These are phyloP conservation scores for Sussaba pulchella DNA, from an alignment of 2,888 invertebrate species.

Conservation along the genomic window DNA sequence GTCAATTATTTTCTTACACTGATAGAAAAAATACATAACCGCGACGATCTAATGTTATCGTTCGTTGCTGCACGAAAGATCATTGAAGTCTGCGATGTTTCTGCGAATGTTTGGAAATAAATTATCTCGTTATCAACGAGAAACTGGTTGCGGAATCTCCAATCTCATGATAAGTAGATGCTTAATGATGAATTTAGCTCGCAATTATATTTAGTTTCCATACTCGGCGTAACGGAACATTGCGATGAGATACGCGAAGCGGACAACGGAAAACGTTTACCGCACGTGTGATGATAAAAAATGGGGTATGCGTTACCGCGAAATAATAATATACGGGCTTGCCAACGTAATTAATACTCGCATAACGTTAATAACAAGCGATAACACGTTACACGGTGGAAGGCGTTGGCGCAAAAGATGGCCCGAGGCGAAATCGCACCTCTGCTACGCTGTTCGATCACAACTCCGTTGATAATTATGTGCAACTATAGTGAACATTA, in stretches of 20 bases:
- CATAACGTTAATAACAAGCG: slow-evolving; percentile 66
- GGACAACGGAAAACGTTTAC: slow-evolving; percentile 24
- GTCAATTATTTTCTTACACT: background rate
- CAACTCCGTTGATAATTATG: slow-evolving; percentile 42
- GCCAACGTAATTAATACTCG: slow-evolving; percentile 66
- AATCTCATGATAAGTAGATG: background rate
- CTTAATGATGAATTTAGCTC: background rate
- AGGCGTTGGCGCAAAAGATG: slow-evolving; percentile 60
- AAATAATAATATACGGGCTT: slow-evolving; percentile 58
- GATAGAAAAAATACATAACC: too few relatives aligned
- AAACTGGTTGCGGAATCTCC: background rate
- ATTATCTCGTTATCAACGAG: background rate
- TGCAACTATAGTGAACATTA: slow-evolving; percentile 14
- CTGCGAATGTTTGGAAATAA: background rate
- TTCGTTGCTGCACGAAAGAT: too few relatives aligned
- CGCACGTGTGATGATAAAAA: slow-evolving; percentile 22
- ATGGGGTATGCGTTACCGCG: slow-evolving; percentile 14
- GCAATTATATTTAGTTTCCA: background rate
- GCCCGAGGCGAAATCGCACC: slow-evolving; percentile 52
- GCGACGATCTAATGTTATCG: too few relatives aligned
- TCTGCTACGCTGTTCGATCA: background rate
- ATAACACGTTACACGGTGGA: slow-evolving; percentile 61
- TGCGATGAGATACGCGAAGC: background rate
- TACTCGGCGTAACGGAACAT: background rate
- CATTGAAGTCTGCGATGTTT: too few relatives aligned